Evolutionary conservation across 2,888 invertebrate genomes (phyloP), one percentile per base, ranked within the genome.

Genomic region (Limnephilus auricula): DNA sequence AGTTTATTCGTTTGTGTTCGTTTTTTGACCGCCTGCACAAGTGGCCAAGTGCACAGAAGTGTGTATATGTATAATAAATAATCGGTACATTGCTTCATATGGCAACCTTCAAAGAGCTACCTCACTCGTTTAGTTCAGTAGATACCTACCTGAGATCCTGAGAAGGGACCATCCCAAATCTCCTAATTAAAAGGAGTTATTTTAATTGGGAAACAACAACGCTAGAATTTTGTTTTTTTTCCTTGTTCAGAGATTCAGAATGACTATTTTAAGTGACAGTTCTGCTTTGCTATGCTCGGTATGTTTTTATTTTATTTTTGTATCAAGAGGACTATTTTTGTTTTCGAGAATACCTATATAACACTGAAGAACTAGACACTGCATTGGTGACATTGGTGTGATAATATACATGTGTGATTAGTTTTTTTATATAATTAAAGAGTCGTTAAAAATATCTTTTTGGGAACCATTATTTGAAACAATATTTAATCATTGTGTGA

Each of bases 181-280:
- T 78, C 84, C 88, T 92, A 92, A 92, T 92, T 92, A 92, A 92
- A 92, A 92, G 90, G 90, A 92, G 92, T 92, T 92, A 92, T 92
- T 92, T 92, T 92, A 92, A 92, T 92, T 92, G 92, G 92, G 85
- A 88, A 78, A 50, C 87, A 31, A 40, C 31, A 31, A 78, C 85
- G 86, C 79, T 90, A 90, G 90, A 79, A 90, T 37, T 84, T n/a
- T 32, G n/a, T 84, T 86, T 50, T 85, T 88, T 89, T 34, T 89
- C 10, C 89, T 79, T 79, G 89, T 89, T 86, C 79, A 5, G n/a
- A 89, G 79, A 89, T 12, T 25, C 78, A 34, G 79, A 89, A 37
- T 79, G 89, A 89, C 79, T 89, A 30, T 79, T 89, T 86, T 86
- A 50, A 86, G 86, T 86, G 86, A 86, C 86, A 86, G 86, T 32